These are phyloP conservation scores for Frieseomelitta varia DNA, from an alignment of 1,140 invertebrate genomes.

Conservation along the genomic window DNA sequence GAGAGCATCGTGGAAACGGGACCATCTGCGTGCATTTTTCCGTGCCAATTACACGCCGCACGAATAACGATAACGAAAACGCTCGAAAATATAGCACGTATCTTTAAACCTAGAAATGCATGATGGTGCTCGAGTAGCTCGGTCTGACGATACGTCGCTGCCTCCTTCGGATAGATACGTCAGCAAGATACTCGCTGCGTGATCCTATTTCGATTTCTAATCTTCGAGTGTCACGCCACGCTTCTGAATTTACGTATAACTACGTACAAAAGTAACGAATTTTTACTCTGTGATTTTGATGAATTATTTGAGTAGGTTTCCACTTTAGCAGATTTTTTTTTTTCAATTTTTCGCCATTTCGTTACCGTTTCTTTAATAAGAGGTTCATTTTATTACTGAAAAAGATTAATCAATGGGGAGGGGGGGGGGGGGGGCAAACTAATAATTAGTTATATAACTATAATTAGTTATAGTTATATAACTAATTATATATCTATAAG, in stretches of 20 bases:
- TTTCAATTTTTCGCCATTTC: too few relatives aligned
- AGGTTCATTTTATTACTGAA: too few relatives aligned
- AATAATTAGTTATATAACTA: too few relatives aligned
- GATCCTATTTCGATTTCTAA: slow-evolving; percentile 14
- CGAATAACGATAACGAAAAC: slow-evolving; percentile 29
- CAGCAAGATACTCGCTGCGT: not conserved
- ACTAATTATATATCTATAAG: too few relatives aligned
- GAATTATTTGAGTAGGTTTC: too few relatives aligned
- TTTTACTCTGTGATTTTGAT: too few relatives aligned
- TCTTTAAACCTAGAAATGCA: not conserved
- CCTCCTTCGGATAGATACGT: not conserved
- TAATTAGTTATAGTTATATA: too few relatives aligned
- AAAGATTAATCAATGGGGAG: too few relatives aligned
- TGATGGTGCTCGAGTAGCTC: not conserved
- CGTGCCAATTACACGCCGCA: slow-evolving; percentile 6
- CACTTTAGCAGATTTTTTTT: too few relatives aligned
- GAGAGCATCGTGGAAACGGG: slow-evolving; percentile 6
- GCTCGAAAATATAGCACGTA: not conserved
- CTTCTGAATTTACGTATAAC: too few relatives aligned
- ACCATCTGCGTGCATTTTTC: slow-evolving; percentile 30
- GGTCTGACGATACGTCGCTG: not conserved
- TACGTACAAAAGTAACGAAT: not conserved
- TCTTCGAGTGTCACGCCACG: not conserved
- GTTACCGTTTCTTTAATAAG: too few relatives aligned
- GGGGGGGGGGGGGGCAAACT: too few relatives aligned